A percentile compares a stretch with the other conserved stretches of the same genome.
Conservation (phyloP, 2,113 vertebrate species). For the Dasypus novemcinctus region DNA sequence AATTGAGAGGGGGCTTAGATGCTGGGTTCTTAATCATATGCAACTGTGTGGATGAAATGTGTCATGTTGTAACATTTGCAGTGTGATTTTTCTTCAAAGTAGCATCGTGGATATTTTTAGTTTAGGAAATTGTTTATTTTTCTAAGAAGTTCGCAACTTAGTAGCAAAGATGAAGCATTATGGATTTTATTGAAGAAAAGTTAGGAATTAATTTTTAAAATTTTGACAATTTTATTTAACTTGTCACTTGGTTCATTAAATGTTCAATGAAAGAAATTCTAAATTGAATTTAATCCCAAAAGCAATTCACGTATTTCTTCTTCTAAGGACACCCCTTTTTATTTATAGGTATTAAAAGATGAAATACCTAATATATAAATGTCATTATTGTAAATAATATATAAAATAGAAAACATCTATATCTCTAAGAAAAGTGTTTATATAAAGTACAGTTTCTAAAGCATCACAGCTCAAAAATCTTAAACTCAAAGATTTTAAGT, state of each 20-base stretch:
- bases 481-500: background rate
- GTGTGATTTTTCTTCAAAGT: background rate
- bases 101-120: background rate
- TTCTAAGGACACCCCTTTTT: background rate
- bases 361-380: background rate
- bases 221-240: background rate
- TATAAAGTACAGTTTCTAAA: background rate
- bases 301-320: background rate
- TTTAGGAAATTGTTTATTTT: background rate
- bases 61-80: background rate
- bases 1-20: too few species aligned
- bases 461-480: background rate
- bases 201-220: background rate
- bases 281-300: background rate
- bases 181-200: background rate
- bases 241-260: background rate
- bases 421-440: background rate
- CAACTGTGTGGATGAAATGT: background rate
- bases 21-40: background rate
- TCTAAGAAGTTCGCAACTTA: background rate
- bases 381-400: background rate
- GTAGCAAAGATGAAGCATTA: background rate
- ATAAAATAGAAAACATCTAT: background rate
- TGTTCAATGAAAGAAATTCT: background rate
- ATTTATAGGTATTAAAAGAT: background rate